phyloP scores from a whole-genome alignment of 37 sponge, comb jelly and placozoan genomes.

The Eunapius fragilis region DNA sequence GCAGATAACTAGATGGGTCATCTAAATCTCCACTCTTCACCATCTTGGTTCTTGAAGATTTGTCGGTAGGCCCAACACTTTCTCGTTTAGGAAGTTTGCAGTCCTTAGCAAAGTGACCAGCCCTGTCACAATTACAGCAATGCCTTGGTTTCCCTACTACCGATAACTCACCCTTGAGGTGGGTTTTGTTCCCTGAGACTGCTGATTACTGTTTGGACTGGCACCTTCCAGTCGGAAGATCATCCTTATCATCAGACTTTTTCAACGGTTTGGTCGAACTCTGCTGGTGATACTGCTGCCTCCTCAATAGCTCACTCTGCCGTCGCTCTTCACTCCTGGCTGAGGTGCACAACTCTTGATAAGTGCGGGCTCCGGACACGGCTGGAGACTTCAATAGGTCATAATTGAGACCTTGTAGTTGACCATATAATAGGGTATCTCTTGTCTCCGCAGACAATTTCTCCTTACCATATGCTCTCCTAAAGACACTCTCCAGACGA shows the following conservation, averaged over 20 bases:
- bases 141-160: not conserved
- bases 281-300: constrained; percentile 10
- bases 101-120: constrained; percentile 15
- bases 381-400: constrained; percentile 24
- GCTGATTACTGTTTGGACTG: not conserved
- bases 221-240: not conserved
- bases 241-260: not conserved
- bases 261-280: not conserved
- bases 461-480: constrained; percentile 51
- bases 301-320: constrained; percentile 22
- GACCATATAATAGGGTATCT: constrained; percentile 27
- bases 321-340: constrained; percentile 48
- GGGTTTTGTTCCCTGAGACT: not conserved
- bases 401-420: constrained; percentile 34
- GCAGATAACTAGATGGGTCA: not conserved
- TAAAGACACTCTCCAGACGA: constrained; percentile 31
- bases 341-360: constrained; percentile 35
- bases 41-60: not conserved
- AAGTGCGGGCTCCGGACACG: constrained; percentile 37
- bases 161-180: not conserved
- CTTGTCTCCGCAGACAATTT: constrained; percentile 28
- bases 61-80: not conserved
- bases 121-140: constrained; percentile 1
- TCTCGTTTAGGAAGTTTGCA: not conserved
- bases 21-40: not conserved